Evolutionary conservation across 2,888 invertebrate species (phyloP).

Genomic region (Thalpophila matura): DNA sequence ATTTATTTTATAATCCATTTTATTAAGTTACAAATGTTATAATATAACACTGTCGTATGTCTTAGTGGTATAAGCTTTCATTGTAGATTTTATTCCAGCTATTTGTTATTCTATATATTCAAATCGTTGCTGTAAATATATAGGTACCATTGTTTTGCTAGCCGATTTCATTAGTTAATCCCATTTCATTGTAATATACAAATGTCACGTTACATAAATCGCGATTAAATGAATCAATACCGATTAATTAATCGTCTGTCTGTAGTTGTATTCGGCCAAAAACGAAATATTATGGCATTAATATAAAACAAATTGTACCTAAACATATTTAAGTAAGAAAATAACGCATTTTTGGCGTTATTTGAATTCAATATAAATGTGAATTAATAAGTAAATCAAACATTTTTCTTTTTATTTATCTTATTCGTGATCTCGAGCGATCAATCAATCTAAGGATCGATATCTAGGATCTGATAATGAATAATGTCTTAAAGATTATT

Average conservation of each 20-base stretch:
- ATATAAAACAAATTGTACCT: constrained; percentile 57
- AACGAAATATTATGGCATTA: constrained; percentile 35
- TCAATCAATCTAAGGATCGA: neutral
- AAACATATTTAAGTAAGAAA: constrained; percentile 50
- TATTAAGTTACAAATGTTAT: neutral
- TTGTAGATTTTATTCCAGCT: constrained; percentile 25
- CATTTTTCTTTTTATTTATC: constrained; percentile 18
- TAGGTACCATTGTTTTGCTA: constrained; percentile 56
- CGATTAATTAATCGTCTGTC: constrained; percentile 11
- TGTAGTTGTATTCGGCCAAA: constrained; percentile 39
- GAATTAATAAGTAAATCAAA: constrained; percentile 28
- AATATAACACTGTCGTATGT: constrained; percentile 33
- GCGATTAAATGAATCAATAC: constrained; percentile 7
- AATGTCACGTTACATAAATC: constrained; percentile 25
- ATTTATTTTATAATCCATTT: no score
- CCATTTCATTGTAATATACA: constrained; percentile 38
- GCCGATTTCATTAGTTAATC: constrained; percentile 53
- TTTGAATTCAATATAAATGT: constrained; percentile 54
- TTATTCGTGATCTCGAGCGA: constrained; percentile 33
- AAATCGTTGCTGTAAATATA: constrained; percentile 54
- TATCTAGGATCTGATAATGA: neutral
- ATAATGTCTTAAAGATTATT: neutral
- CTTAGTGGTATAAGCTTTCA: constrained; percentile 40
- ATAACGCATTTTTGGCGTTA: constrained; percentile 48
- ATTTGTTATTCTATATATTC: constrained; percentile 38